Evolutionary conservation across 2,888 invertebrate genomes (phyloP), one percentile per base, ranked within the genome.

Genomic region (Limnephilus auricula): DNA sequence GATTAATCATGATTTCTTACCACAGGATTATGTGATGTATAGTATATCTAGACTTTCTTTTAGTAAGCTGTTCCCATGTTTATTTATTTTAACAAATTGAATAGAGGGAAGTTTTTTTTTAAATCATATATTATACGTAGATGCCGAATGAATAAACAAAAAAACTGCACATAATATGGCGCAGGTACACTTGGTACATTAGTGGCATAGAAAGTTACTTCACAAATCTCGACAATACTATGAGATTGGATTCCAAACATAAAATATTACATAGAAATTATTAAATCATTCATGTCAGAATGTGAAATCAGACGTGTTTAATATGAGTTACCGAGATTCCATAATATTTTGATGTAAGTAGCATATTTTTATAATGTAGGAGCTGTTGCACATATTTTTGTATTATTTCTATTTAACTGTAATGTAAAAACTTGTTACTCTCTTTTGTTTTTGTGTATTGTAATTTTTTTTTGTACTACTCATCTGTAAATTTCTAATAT

Each of bases 1-100:
- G 85, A 85, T 85, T 4, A n/a, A 85, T 85, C n/a, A 34, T 82
- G 12, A 82, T 32, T 82, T 34, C 32, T 6, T 82, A 80, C 32
- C 30, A 31, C 30, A 31, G 15, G 1, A 34, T 37, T 34, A 82
- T 32, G 82, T n/a, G 15, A 34, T 82, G 10, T n/a, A n/a, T n/a
- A n/a, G n/a, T n/a, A n/a, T n/a, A 34, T 34, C 45, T 45, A 15
- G 15, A 18, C 82, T 2, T 32, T 34, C 2, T 15, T 82, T 65
- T n/a, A 1, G 25, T n/a, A n/a, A 65, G 25, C 65, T 9, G 25
- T 65, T 65, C 65, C 2, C 65, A 65, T n/a, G 65, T 65, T 1
- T 2, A 65, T 65, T 65, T 5, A n/a, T n/a, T 65, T n/a, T n/a
- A n/a, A 65, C 50, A 9, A 25, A 5, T 6, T 65, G 25, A 9